Conservation (phyloP, 35 echinoderm and acorn worm species). For the Hemicentrotus pulcherrimus region DNA sequence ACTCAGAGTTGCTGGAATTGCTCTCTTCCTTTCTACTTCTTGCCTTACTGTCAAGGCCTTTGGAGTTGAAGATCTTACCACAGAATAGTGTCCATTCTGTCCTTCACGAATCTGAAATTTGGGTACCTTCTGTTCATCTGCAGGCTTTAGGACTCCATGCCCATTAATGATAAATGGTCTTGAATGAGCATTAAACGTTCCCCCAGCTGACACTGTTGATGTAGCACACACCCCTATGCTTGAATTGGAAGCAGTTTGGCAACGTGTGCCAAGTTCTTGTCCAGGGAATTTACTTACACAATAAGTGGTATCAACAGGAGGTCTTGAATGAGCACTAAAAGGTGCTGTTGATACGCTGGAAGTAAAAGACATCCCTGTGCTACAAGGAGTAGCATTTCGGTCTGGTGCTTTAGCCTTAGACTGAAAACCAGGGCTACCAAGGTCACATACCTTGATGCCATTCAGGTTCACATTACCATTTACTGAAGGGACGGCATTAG, state of each 20-base stretch:
- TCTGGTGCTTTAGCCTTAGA: neutral
- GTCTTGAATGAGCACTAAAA: neutral
- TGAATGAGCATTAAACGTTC: neutral
- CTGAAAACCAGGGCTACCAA: neutral
- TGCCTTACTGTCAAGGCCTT: neutral
- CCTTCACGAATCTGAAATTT: neutral
- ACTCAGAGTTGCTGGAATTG: slow-evolving; percentile 39
- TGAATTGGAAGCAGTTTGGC: neutral
- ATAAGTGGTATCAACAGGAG: neutral
- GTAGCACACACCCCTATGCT: neutral
- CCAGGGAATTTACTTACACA: neutral
- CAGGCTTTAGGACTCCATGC: neutral
- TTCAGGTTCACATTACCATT: neutral
- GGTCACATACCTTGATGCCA: neutral
- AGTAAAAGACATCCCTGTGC: neutral
- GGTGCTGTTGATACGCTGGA: neutral
- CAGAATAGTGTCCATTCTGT: neutral
- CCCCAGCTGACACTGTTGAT: neutral
- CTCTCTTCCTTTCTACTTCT: slow-evolving; percentile 1
- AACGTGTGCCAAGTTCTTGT: neutral
- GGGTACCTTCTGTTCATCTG: neutral
- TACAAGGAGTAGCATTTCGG: neutral
- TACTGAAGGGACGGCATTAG: neutral
- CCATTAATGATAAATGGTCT: slow-evolving; percentile 9
- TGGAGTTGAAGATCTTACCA: neutral